Percentiles rank a stretch among this genome's conserved stretches.
Evolutionary conservation across 2,113 vertebrate genomes (phyloP).

Genomic region (Tonatia bakeri): DNA sequence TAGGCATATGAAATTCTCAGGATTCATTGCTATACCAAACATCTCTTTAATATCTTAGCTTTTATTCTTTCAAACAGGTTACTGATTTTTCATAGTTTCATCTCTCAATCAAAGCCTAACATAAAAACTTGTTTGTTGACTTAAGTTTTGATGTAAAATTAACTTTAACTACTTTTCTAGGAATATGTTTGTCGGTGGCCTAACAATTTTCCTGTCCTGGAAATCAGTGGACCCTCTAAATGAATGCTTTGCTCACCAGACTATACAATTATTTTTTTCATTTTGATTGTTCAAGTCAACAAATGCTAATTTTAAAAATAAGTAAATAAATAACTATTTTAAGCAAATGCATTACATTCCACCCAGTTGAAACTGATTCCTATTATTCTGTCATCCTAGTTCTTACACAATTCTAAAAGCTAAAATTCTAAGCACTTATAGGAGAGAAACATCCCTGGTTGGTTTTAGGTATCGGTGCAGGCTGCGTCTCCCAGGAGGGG

Average conservation of each 20-base stretch:
- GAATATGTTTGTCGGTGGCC: slow-evolving; percentile 49
- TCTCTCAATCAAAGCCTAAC: slow-evolving; percentile 65
- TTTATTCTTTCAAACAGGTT: slow-evolving; percentile 55
- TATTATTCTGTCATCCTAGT: background rate
- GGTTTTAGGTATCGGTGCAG: background rate
- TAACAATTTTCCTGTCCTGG: slow-evolving; percentile 66
- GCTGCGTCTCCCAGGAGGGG: background rate
- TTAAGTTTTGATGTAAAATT: slow-evolving; percentile 66
- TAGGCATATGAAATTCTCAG: slow-evolving; percentile 20
- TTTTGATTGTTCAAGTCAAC: slow-evolving; percentile 26
- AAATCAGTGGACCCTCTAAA: slow-evolving; percentile 21
- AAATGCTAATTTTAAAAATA: slow-evolving; percentile 23
- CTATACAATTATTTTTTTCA: slow-evolving; percentile 46
- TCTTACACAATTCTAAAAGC: background rate
- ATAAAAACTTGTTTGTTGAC: slow-evolving; percentile 62
- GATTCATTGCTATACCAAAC: slow-evolving; percentile 49
- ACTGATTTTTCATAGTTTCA: slow-evolving; percentile 71
- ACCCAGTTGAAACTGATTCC: background rate
- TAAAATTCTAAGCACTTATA: background rate
- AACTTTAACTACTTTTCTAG: slow-evolving; percentile 55
- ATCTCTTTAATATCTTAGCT: slow-evolving; percentile 43
- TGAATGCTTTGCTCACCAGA: slow-evolving; percentile 11
- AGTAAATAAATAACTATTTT: background rate
- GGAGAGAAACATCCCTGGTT: background rate
- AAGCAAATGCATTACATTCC: background rate